These are phyloP conservation scores for chimpanzee (Pan troglodytes) DNA, from an alignment of 2,113 vertebrate genomes.

Conservation along the genomic window NHGRI_mPanTro3-v2.1_pri NC_072415.2:42019001-42019500, in stretches of 20 bases:
- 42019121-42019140: neutral
- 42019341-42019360: neutral
- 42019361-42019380: neutral
- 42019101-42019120: neutral
- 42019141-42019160: neutral
- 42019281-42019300: neutral
- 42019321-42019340: neutral
- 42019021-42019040: neutral
- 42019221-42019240: neutral
- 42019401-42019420: neutral
- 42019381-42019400: neutral
- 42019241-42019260: neutral
- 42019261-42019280: neutral
- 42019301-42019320: neutral
- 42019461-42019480: neutral
- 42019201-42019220: neutral
- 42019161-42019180: neutral
- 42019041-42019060: neutral
- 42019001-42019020: neutral
- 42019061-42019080: neutral
- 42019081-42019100: fast-evolving
- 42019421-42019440: neutral
- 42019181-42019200: neutral
- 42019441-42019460: neutral
- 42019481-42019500: neutral